Evolutionary conservation across 64 coral and sea anemone genomes (phyloP).

Genomic region (Acropora yongei): DNA sequence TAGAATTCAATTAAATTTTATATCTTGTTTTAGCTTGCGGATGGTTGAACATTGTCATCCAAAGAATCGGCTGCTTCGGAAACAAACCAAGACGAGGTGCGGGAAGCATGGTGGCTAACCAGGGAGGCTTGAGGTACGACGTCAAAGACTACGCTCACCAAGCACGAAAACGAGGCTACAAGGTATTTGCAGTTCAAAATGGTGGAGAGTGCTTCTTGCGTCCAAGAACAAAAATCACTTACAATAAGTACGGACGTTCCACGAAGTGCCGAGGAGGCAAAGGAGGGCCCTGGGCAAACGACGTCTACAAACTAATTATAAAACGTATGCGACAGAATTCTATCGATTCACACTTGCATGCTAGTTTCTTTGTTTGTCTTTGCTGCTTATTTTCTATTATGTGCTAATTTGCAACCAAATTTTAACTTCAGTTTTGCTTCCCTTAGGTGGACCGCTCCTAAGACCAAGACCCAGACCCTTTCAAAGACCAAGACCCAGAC

Average conservation of each 20-base stretch:
- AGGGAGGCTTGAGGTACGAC: slow-evolving; percentile 24
- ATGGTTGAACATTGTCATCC: slow-evolving; percentile 26
- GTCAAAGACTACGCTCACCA: slow-evolving; percentile 34
- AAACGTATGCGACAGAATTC: slow-evolving; percentile 22
- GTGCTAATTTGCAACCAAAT: not conserved
- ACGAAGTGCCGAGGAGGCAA: slow-evolving; percentile 52
- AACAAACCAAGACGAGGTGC: slow-evolving; percentile 36
- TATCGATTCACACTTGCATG: too few species aligned
- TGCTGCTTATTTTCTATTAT: not conserved
- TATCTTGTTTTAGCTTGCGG: not conserved
- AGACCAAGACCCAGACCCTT: slow-evolving; percentile 12
- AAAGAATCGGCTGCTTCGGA: slow-evolving; percentile 50
- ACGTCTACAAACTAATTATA: slow-evolving; percentile 42
- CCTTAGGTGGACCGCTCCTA: not conserved
- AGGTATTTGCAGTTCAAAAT: slow-evolving; percentile 59
- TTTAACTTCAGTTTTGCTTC: not conserved
- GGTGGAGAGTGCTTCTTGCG: slow-evolving; percentile 59
- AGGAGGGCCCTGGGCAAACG: slow-evolving; percentile 61
- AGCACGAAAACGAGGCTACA: slow-evolving; percentile 49
- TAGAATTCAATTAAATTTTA: not conserved
- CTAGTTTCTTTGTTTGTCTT: not conserved
- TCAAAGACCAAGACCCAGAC: not conserved
- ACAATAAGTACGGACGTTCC: slow-evolving; percentile 54
- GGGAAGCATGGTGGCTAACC: slow-evolving; percentile 35
- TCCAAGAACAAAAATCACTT: slow-evolving; percentile 38